Percentiles rank a stretch among this genome's conserved stretches.
Evolutionary conservation across 2,113 vertebrate genomes (phyloP).

Genomic region (Halichoerus grypus): DNA sequence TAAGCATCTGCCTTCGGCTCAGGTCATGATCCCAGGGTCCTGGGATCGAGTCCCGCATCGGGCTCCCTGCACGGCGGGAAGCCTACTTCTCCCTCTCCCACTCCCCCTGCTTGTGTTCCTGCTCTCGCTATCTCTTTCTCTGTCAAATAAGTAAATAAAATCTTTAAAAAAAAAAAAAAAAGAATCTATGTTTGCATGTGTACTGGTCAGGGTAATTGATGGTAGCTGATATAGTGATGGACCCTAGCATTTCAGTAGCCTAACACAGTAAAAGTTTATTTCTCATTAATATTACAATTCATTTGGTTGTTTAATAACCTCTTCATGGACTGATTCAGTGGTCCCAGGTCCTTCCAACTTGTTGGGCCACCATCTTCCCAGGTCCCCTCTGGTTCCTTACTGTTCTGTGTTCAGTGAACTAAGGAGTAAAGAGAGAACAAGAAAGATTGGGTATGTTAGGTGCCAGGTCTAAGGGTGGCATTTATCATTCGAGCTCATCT

Average conservation of each 20-base stretch:
- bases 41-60: no score
- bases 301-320: neutral
- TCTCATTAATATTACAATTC: neutral
- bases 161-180: no score
- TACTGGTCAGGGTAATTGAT: neutral
- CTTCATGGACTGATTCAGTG: neutral
- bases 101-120: no score
- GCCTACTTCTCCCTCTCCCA: no score
- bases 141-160: no score
- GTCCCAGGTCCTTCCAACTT: neutral
- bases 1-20: no score
- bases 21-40: no score
- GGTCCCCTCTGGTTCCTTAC: neutral
- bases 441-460: neutral
- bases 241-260: neutral
- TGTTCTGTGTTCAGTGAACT: neutral
- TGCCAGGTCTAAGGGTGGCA: accelerated
- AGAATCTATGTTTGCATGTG: neutral
- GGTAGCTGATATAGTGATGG: neutral
- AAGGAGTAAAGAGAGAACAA: neutral
- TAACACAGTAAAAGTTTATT: neutral
- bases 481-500: neutral
- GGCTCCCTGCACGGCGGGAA: no score
- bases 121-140: no score
- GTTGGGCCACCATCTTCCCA: neutral